These are phyloP conservation scores for Phoronis australis DNA, from an alignment of 2,888 invertebrate species.

Conservation along the genomic window DNA sequence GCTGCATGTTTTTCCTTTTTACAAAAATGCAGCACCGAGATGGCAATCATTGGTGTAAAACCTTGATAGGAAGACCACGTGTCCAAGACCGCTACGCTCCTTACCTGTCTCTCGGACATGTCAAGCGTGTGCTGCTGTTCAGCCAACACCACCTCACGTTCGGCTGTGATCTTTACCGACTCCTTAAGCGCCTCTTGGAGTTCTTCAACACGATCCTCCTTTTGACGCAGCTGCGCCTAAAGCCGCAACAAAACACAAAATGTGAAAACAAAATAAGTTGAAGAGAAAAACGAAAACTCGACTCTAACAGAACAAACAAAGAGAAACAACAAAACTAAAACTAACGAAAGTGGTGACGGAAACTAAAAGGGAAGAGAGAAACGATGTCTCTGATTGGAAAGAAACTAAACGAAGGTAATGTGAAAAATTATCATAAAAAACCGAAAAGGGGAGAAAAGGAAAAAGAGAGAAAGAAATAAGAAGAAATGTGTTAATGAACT, in stretches of 20 bases:
- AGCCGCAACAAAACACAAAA: neutral
- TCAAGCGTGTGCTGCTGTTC: constrained; percentile 53
- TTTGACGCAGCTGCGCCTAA: constrained; percentile 39
- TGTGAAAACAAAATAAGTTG: constrained; percentile 4
- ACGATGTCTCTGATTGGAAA: no score
- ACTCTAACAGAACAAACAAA: constrained; percentile 4
- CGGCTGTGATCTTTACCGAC: constrained; percentile 61
- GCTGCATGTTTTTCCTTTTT: no score
- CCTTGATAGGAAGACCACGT: neutral
- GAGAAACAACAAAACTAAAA: no score
- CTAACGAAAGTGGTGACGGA: no score
- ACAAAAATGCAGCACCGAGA: neutral
- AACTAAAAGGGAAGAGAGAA: no score
- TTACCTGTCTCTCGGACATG: constrained; percentile 36
- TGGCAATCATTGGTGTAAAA: neutral
- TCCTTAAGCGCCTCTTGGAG: constrained; percentile 79
- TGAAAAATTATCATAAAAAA: no score
- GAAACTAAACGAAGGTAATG: no score
- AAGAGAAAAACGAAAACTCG: constrained; percentile 9
- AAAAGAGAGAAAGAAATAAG: no score
- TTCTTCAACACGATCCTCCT: constrained; percentile 63
- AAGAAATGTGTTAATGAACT: no score
- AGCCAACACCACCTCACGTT: constrained; percentile 55
- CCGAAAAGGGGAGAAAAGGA: no score
- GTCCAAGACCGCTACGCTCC: no score